These are phyloP conservation scores for Amphipyra berbera DNA, from an alignment of 2,888 invertebrate species.

Conservation along the genomic window DNA sequence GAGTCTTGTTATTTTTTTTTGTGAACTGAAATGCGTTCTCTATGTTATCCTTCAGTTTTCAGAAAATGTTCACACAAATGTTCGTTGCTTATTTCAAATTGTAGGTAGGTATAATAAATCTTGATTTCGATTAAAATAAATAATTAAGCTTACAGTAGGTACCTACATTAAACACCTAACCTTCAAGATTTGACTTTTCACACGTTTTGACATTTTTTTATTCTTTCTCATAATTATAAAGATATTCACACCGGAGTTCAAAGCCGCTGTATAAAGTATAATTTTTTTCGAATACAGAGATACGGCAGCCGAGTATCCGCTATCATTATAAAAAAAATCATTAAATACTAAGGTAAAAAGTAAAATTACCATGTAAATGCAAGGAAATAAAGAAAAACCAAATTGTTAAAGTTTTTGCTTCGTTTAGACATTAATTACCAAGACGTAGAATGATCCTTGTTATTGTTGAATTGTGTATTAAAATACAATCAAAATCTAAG, in stretches of 20 bases:
- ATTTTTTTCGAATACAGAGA: background rate
- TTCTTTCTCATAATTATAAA: slow-evolving; percentile 1
- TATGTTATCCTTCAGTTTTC: background rate
- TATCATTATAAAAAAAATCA: slow-evolving; percentile 1
- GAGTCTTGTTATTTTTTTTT: slow-evolving; percentile 12
- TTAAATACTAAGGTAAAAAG: slow-evolving; percentile 11
- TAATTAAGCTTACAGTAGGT: background rate
- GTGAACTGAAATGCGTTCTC: background rate
- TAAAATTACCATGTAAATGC: slow-evolving; percentile 11
- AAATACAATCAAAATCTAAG: slow-evolving; percentile 7
- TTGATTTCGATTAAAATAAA: background rate
- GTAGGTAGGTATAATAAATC: background rate
- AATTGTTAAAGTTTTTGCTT: slow-evolving; percentile 8
- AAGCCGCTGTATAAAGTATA: too few species aligned
- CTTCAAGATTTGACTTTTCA: slow-evolving; percentile 3
- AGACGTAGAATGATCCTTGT: background rate
- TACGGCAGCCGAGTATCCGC: background rate
- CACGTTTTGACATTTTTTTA: slow-evolving; percentile 2
- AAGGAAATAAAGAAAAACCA: slow-evolving; percentile 6
- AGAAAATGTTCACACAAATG: background rate
- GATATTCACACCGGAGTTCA: background rate
- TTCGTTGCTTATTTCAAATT: background rate
- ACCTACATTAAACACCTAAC: background rate
- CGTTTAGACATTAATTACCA: background rate
- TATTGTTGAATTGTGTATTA: slow-evolving; percentile 6